Conservation (phyloP, 2,113 vertebrate genomes). For the Nicator chloris region DNA sequence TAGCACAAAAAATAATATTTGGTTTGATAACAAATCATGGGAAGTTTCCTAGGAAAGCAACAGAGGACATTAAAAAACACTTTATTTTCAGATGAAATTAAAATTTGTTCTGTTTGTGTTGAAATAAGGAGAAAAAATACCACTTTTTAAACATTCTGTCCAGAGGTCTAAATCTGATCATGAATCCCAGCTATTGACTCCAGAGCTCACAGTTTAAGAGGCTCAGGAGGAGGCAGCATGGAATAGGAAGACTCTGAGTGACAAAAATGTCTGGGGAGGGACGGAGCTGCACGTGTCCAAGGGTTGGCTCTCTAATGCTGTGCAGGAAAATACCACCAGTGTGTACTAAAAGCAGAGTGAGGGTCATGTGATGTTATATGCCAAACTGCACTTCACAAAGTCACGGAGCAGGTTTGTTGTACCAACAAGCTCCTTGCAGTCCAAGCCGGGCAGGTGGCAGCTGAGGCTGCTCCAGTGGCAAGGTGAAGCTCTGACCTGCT, state of each 20-base stretch:
- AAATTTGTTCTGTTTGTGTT: not conserved
- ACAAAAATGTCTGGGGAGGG: not conserved
- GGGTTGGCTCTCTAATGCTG: rapidly evolving
- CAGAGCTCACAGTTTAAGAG: not conserved
- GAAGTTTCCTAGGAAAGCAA: not conserved
- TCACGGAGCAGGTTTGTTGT: not conserved
- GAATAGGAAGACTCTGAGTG: not conserved
- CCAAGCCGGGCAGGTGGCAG: not conserved
- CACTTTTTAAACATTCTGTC: not conserved
- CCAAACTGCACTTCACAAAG: not conserved
- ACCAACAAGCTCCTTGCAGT: not conserved
- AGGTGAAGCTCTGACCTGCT: not conserved
- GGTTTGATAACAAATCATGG: not conserved
- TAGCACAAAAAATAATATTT: not conserved
- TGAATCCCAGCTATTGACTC: not conserved
- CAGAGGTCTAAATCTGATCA: not conserved
- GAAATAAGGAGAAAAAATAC: not conserved
- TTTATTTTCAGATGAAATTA: not conserved
- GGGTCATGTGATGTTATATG: not conserved
- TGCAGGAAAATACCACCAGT: not conserved
- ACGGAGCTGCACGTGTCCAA: rapidly evolving
- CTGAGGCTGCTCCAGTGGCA: not conserved
- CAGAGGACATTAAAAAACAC: not conserved
- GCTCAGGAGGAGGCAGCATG: not conserved
- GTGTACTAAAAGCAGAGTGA: not conserved